Evolutionary conservation across 1,140 invertebrate genomes (phyloP).

Genomic region (Heliconius himera): DNA sequence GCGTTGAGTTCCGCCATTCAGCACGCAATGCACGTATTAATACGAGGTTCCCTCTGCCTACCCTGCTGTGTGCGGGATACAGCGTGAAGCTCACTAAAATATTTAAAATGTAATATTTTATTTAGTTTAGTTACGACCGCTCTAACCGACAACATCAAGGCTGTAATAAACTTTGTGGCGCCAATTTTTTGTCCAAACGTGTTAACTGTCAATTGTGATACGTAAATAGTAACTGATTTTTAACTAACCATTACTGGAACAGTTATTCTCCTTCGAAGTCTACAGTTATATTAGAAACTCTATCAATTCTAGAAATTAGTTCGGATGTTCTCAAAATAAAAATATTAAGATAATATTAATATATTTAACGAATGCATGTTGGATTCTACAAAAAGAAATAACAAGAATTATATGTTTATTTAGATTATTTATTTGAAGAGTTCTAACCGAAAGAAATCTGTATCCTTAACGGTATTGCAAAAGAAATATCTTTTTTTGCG

Average conservation of each 20-base stretch:
- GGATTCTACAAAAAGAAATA: too few relatives aligned
- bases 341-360: neutral
- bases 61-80: too few relatives aligned
- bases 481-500: too few relatives aligned
- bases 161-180: conserved; percentile 23
- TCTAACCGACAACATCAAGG: conserved; percentile 21
- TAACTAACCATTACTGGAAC: neutral
- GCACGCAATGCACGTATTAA: too few relatives aligned
- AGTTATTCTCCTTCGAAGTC: neutral
- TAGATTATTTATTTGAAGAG: too few relatives aligned
- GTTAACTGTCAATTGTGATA: conserved; percentile 11
- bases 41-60: too few relatives aligned
- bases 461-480: too few relatives aligned
- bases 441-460: too few relatives aligned
- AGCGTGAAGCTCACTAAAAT: too few relatives aligned
- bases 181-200: conserved; percentile 16
- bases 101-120: too few relatives aligned
- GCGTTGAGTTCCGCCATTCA: too few relatives aligned
- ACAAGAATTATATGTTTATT: too few relatives aligned
- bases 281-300: neutral
- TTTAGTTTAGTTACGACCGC: neutral
- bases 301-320: neutral
- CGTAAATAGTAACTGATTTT: neutral
- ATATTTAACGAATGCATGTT: neutral
- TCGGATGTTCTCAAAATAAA: neutral